A percentile compares a stretch with the other conserved stretches of the same genome.
phyloP scores from a whole-genome alignment of 2,888 invertebrate genomes.

The Matsumyia berberina region DNA sequence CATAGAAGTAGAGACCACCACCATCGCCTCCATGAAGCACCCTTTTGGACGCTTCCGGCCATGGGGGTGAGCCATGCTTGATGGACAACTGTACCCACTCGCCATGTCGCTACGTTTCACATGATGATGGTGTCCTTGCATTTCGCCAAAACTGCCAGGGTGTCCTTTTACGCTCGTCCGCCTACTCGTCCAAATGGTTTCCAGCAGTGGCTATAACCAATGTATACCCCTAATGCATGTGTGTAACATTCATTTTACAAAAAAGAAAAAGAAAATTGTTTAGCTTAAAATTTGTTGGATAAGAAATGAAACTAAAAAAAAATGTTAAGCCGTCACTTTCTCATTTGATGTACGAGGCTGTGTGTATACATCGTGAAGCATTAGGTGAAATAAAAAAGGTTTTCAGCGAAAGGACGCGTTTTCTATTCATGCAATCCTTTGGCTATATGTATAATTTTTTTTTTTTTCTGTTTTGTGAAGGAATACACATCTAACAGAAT shows the following conservation, averaged over 20 bases:
- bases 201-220: constrained; percentile 56
- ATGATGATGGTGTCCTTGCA: constrained; percentile 73
- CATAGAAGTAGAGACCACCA: constrained; percentile 49
- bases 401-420: constrained; percentile 68
- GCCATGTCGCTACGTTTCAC: constrained; percentile 66
- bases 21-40: constrained; percentile 57
- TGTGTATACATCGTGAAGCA: constrained; percentile 52
- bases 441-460: constrained; percentile 36
- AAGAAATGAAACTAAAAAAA: constrained; percentile 70
- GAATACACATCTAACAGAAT: constrained; percentile 55
- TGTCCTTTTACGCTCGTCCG: constrained; percentile 50
- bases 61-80: constrained; percentile 68
- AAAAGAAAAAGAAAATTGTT: constrained; percentile 50
- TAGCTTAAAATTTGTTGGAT: constrained; percentile 70
- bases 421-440: constrained; percentile 65
- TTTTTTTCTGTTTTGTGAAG: constrained; percentile 40
- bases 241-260: constrained; percentile 63
- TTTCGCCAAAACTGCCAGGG: constrained; percentile 71
- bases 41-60: constrained; percentile 73
- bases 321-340: constrained; percentile 71
- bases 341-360: constrained; percentile 64
- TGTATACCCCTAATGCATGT: constrained; percentile 58
- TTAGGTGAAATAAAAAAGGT: constrained; percentile 68
- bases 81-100: constrained; percentile 74
- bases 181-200: constrained; percentile 59